These are phyloP conservation scores for Eriocheir sinensis DNA, from an alignment of 1,140 invertebrate genomes.

Conservation along the genomic window DNA sequence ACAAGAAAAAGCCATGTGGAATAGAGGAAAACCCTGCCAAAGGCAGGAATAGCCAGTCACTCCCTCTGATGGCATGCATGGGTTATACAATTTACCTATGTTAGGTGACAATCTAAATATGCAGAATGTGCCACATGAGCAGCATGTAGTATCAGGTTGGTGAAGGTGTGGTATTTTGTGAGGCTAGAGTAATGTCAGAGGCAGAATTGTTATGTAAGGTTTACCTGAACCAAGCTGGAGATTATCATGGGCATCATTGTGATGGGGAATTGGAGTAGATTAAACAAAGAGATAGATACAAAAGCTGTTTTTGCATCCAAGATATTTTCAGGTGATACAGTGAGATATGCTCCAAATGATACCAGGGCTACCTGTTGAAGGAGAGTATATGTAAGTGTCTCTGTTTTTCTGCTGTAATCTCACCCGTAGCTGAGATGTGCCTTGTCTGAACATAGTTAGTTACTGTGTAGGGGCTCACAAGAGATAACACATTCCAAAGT, in stretches of 20 bases:
- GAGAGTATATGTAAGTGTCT: slow-evolving; percentile 20
- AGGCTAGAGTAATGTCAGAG: neutral
- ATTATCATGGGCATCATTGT: slow-evolving; percentile 84
- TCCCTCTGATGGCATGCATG: neutral
- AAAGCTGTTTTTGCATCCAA: slow-evolving; percentile 89
- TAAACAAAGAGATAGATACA: slow-evolving; percentile 98
- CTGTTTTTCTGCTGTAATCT: too few species aligned
- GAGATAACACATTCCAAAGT: too few species aligned
- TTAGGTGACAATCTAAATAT: neutral
- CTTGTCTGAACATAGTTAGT: too few species aligned
- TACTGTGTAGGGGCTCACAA: too few species aligned
- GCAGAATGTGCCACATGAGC: neutral
- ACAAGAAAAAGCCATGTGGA: too few species aligned
- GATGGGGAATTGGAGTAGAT: slow-evolving; percentile 96
- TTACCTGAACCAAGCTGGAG: slow-evolving; percentile 82
- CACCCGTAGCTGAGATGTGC: neutral
- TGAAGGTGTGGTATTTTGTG: neutral
- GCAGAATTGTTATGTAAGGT: neutral
- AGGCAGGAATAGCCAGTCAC: neutral
- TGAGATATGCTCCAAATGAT: slow-evolving; percentile 84
- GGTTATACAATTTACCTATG: neutral
- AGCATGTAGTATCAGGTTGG: neutral
- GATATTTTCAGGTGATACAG: slow-evolving; percentile 82
- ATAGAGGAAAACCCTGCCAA: neutral
- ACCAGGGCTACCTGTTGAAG: slow-evolving; percentile 81